Evolutionary conservation across 2,888 invertebrate species (phyloP).

Genomic region (Diplolepis rosae): DNA sequence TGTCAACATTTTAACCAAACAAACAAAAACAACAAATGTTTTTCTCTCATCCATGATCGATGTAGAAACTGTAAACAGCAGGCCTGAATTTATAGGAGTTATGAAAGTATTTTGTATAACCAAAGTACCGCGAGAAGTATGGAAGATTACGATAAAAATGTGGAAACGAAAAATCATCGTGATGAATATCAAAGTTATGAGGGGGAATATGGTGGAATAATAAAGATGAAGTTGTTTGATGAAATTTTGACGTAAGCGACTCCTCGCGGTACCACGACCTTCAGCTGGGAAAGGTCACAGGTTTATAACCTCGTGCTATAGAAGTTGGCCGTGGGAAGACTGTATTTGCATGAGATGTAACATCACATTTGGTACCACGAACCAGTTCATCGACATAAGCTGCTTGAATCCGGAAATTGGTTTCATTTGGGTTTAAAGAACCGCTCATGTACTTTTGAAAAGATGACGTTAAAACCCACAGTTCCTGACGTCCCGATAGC

Average conservation of each 20-base stretch:
- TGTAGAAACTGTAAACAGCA: constrained; percentile 43
- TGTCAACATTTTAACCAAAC: not conserved
- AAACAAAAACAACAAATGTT: not conserved
- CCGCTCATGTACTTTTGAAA: constrained; percentile 66
- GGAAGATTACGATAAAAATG: constrained; percentile 26
- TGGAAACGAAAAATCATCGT: constrained; percentile 30
- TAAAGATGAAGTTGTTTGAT: constrained; percentile 7
- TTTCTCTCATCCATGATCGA: constrained; percentile 45
- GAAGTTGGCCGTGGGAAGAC: not conserved
- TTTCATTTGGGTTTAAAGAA: constrained; percentile 72
- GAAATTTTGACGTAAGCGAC: constrained; percentile 26
- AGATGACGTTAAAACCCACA: constrained; percentile 64
- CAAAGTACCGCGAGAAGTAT: constrained; percentile 49
- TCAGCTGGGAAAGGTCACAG: constrained; percentile 50
- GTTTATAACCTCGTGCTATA: not conserved
- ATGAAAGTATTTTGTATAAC: constrained; percentile 27
- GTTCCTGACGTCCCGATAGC: constrained; percentile 53
- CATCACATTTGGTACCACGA: constrained; percentile 77
- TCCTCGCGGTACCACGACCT: constrained; percentile 57
- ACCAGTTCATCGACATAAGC: constrained; percentile 77
- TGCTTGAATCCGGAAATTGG: constrained; percentile 84
- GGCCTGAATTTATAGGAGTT: constrained; percentile 20
- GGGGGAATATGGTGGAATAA: not conserved
- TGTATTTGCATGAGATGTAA: constrained; percentile 30
- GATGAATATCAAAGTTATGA: constrained; percentile 3